These are phyloP conservation scores for Taeniopygia guttata DNA, from an alignment of 2,797 vertebrate species.

Conservation along the genomic window DNA sequence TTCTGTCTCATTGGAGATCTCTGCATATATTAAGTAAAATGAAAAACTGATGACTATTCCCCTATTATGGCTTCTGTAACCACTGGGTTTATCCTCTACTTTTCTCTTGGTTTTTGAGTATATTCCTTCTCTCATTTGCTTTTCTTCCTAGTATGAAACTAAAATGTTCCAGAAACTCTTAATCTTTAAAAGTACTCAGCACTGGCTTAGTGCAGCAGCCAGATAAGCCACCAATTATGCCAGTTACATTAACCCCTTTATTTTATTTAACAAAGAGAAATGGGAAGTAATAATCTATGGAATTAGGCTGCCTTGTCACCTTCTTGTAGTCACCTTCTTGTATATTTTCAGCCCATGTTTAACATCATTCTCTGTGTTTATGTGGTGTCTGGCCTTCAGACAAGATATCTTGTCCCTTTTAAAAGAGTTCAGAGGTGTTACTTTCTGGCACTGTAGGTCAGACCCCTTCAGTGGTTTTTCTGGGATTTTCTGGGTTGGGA, in stretches of 20 bases:
- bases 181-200: neutral
- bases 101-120: neutral
- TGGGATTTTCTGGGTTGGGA: neutral
- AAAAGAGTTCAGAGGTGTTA: neutral
- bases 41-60: neutral
- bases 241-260: neutral
- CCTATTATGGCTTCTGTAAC: neutral
- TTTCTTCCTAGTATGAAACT: neutral
- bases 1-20: neutral
- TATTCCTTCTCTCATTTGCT: neutral
- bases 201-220: neutral
- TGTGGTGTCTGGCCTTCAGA: neutral
- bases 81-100: neutral
- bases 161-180: neutral
- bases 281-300: neutral
- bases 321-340: neutral
- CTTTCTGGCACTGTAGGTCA: neutral
- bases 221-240: neutral
- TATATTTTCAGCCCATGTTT: neutral
- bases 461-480: neutral
- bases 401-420: neutral
- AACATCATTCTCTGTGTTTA: neutral
- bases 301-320: neutral
- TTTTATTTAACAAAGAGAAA: neutral
- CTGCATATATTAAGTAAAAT: neutral